A percentile compares a stretch with the other conserved stretches of the same genome.
These are phyloP conservation scores for Ctenodactylus gundi DNA, from an alignment of 2,113 vertebrate genomes.

Conservation along the genomic window DNA sequence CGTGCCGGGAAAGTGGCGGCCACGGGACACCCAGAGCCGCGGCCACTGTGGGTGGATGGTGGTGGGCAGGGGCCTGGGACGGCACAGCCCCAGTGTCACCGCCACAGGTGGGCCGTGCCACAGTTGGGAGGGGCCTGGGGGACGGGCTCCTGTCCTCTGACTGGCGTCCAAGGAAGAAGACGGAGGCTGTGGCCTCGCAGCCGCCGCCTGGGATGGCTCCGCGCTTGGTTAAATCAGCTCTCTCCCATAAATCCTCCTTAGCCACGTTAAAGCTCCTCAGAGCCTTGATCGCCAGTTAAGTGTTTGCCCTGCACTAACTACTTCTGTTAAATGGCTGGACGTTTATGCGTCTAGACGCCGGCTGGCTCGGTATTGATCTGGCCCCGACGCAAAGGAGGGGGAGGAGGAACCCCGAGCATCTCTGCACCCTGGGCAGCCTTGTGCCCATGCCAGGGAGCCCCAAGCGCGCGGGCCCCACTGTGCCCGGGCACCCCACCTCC, in stretches of 20 bases:
- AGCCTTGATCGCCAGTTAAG: conserved; percentile 89
- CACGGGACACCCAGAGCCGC: accelerated
- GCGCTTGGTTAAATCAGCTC: conserved; percentile 88
- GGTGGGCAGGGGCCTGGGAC: accelerated
- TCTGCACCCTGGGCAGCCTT: too few relatives aligned
- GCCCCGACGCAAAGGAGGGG: conserved; percentile 82
- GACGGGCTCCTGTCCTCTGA: too few relatives aligned
- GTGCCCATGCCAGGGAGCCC: too few relatives aligned
- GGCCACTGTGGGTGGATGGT: accelerated
- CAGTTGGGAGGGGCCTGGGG: too few relatives aligned
- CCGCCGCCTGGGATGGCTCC: conserved; percentile 86
- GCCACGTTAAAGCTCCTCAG: conserved; percentile 91
- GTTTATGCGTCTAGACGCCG: conserved; percentile 88
- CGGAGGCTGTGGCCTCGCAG: conserved; percentile 83
- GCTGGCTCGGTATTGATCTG: conserved; percentile 86
- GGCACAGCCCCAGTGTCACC: too few relatives aligned
- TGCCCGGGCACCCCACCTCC: neutral
- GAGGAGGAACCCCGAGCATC: conserved; percentile 51
- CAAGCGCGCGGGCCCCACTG: too few relatives aligned
- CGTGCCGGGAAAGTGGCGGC: accelerated
- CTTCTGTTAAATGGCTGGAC: conserved; percentile 87
- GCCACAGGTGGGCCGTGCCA: too few relatives aligned
- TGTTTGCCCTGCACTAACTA: conserved; percentile 87
- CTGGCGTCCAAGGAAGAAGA: conserved; percentile 82
- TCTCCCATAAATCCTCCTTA: conserved; percentile 89